Base-by-base conservation (phyloP, 1,140 invertebrate genomes). In the Cotesia glomerata region DNA sequence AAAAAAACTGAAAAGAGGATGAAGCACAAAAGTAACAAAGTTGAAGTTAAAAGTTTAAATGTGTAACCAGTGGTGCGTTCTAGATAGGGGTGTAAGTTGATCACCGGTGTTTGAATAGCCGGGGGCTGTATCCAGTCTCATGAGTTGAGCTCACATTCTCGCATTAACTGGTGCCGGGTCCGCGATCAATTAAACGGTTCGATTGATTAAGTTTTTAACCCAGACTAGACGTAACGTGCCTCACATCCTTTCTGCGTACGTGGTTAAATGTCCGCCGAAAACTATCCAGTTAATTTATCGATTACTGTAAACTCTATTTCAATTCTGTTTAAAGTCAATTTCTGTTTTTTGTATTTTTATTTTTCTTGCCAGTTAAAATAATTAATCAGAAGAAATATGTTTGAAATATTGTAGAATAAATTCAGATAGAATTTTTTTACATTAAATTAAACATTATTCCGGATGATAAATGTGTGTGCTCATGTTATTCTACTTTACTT, bases 21-120 rank as follows among this genome's bases (percentile, higher is more conserved):
- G 18, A 26, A 77, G 76, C 81, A 84, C 82, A 82, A 80, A 78
- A 69, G 65, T 64, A 67, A 32, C 51, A 32, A 65, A 63, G 56
- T 67, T 35, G 56, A 71, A 65, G 14, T 49, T 35, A 61, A 64
- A 49, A 35, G 16, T 66, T 3, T n/a, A 49, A 36, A 56, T n/a
- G 18, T 52, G 36, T 16, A 18, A 14, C 32, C 16, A 36, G 59
- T 26, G 14, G 8, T 13, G 34, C 34, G 52, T 72, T 16, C 59
- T 72, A 45, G 8, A 45, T 51, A 72, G 70, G 58, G 63, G 51
- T 63, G 66, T 52, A 52, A 66, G 63, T 67, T 72, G 63, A 72
- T 66, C 70, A 59, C 64, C 70, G 51, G 62, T 72, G 70, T 34
- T 65, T 64, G 52, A 72, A 72, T 66, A 39, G 63, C 36, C 49